phyloP scores from a whole-genome alignment of 2,113 vertebrate species.

The Macquaria ambigua region DNA sequence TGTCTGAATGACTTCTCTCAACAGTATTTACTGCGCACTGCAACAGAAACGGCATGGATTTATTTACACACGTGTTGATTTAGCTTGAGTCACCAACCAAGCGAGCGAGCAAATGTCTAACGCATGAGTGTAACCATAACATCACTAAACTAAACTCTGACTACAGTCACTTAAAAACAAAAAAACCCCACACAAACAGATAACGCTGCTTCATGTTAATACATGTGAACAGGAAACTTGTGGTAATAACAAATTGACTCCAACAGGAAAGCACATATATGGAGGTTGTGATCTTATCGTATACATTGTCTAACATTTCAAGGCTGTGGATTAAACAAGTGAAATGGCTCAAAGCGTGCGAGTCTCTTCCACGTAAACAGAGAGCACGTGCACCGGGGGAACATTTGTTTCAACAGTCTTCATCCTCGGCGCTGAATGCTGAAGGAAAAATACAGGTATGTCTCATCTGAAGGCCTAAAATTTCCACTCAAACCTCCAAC shows the following conservation, averaged over 20 bases:
- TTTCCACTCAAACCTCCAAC: not conserved
- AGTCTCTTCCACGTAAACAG: constrained; percentile 1
- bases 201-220: not conserved
- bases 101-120: not conserved
- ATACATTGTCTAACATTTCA: too few relatives aligned
- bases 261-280: not conserved
- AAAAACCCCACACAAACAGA: not conserved
- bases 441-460: constrained; percentile 21
- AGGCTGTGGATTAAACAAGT: not conserved
- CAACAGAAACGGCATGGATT: too few relatives aligned
- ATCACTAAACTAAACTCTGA: not conserved
- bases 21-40: too few relatives aligned
- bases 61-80: not conserved
- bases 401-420: constrained; percentile 15
- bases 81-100: not conserved
- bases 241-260: not conserved
- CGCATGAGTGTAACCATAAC: not conserved
- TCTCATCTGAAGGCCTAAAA: not conserved
- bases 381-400: not conserved
- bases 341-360: not conserved
- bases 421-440: not conserved
- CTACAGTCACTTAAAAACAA: not conserved
- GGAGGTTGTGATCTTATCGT: too few relatives aligned
- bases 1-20: not conserved
- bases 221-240: not conserved